These are phyloP conservation scores for Hyperoplus immaculatus DNA, from an alignment of 2,797 vertebrate species.

Conservation along the genomic window DNA sequence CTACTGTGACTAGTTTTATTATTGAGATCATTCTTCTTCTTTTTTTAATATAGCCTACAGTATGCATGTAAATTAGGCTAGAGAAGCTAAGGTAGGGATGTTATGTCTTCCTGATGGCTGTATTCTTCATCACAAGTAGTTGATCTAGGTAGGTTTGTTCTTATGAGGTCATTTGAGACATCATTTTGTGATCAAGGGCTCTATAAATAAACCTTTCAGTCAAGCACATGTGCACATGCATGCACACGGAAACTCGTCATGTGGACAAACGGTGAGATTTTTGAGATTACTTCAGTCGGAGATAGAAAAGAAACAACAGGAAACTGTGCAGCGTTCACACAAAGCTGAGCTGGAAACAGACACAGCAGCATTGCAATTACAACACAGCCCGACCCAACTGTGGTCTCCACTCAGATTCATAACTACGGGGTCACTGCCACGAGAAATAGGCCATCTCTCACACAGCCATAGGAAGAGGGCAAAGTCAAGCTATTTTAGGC, in stretches of 20 bases:
- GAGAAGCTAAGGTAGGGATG: not conserved
- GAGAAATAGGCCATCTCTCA: slow-evolving; percentile 55
- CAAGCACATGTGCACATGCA: slow-evolving; percentile 5
- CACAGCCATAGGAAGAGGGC: slow-evolving; percentile 35
- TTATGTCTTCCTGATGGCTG: not conserved
- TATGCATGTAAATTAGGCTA: not conserved
- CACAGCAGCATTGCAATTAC: slow-evolving; percentile 70
- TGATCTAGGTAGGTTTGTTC: not conserved
- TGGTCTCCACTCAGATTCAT: slow-evolving; percentile 62
- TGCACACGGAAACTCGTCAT: slow-evolving; percentile 14
- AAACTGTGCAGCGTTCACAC: slow-evolving; percentile 65
- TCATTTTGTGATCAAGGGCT: slow-evolving; percentile 8
- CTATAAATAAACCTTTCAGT: slow-evolving; percentile 41
- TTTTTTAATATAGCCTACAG: too few relatives aligned
- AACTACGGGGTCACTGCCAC: slow-evolving; percentile 33
- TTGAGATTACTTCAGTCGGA: slow-evolving; percentile 51
- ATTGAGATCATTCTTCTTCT: not conserved
- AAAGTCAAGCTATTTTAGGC: slow-evolving; percentile 54
- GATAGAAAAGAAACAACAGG: slow-evolving; percentile 75
- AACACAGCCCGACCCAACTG: slow-evolving; percentile 60
- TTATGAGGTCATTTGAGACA: not conserved
- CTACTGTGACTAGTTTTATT: slow-evolving; percentile 25
- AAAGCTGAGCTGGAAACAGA: slow-evolving; percentile 60
- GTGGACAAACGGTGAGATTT: slow-evolving; percentile 44
- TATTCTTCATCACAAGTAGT: not conserved